These are phyloP conservation scores for Stylophora pistillata DNA, from an alignment of 64 coral and sea anemone genomes.

Conservation along the genomic window DNA sequence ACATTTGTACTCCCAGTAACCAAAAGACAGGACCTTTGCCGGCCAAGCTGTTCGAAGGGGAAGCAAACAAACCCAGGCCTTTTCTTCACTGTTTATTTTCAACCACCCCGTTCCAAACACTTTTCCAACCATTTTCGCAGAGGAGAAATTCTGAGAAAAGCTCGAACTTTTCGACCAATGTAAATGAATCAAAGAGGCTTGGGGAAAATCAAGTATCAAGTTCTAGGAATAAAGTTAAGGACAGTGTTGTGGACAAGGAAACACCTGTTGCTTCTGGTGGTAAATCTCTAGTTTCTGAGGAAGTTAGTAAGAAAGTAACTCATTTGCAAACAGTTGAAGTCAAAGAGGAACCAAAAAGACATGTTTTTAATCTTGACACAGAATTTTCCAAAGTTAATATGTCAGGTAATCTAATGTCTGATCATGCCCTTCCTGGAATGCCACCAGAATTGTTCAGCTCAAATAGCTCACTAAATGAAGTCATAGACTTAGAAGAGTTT, in stretches of 20 bases:
- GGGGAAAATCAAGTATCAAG: neutral
- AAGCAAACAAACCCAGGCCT: slow-evolving; percentile 64
- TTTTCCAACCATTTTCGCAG: slow-evolving; percentile 46
- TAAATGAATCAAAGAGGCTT: neutral
- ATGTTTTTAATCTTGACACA: slow-evolving; percentile 51
- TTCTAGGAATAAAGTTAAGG: neutral
- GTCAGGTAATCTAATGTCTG: slow-evolving; percentile 76
- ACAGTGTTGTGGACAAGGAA: neutral
- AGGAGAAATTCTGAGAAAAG: slow-evolving; percentile 21
- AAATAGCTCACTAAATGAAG: slow-evolving; percentile 71
- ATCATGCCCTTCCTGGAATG: slow-evolving; percentile 42
- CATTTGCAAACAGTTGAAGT: neutral
- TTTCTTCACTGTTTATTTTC: slow-evolving; percentile 89
- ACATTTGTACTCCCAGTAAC: slow-evolving; percentile 69
- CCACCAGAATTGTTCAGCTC: slow-evolving; percentile 65
- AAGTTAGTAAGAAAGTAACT: neutral
- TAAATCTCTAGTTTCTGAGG: neutral
- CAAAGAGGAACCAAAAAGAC: slow-evolving; percentile 9
- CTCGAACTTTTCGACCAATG: neutral
- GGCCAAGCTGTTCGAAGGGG: slow-evolving; percentile 70
- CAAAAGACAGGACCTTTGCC: slow-evolving; percentile 56
- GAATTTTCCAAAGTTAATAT: slow-evolving; percentile 88
- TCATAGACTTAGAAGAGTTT: slow-evolving; percentile 87
- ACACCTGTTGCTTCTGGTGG: neutral
- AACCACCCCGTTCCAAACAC: slow-evolving; percentile 75